Conservation (phyloP, 23 tunicate genomes). For the Clavelina lepadiformis region DNA sequence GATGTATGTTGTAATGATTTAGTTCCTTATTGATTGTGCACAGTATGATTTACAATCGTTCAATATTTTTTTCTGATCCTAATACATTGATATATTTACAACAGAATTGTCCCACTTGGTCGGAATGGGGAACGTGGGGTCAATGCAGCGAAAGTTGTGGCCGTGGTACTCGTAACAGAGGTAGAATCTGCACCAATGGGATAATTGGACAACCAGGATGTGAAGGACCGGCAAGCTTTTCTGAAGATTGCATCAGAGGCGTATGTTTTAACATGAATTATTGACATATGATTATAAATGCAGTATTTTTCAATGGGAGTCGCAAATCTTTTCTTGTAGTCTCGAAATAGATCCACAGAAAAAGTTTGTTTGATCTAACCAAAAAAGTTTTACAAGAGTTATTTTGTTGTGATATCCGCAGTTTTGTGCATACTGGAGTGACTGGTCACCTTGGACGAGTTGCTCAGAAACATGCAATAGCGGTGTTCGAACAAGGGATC, state of each 20-base stretch:
- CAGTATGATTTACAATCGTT: too few species aligned
- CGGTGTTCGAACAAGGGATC: slow-evolving; percentile 28
- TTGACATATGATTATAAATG: too few species aligned
- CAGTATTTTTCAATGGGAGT: too few species aligned
- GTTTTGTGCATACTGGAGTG: slow-evolving; percentile 55
- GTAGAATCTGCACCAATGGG: slow-evolving; percentile 33
- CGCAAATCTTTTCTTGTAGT: background rate
- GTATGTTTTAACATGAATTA: too few species aligned
- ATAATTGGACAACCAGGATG: slow-evolving; percentile 43
- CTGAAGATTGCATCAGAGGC: slow-evolving; percentile 45
- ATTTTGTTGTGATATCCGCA: background rate
- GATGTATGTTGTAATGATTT: background rate
- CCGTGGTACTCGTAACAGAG: slow-evolving; percentile 10
- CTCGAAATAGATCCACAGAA: background rate
- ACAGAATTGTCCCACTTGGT: slow-evolving; percentile 61
- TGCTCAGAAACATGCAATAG: slow-evolving; percentile 45
- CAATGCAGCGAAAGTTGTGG: slow-evolving; percentile 41
- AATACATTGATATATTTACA: background rate
- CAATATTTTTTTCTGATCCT: background rate
- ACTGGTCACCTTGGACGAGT: slow-evolving; percentile 32
- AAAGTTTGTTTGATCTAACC: background rate
- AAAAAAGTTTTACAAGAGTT: too few species aligned
- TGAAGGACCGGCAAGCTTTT: slow-evolving; percentile 9
- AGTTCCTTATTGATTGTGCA: too few species aligned
- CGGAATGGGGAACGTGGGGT: slow-evolving; percentile 40